Conservation (phyloP, 2,113 vertebrate genomes). For the Laticauda laticaudata region DNA sequence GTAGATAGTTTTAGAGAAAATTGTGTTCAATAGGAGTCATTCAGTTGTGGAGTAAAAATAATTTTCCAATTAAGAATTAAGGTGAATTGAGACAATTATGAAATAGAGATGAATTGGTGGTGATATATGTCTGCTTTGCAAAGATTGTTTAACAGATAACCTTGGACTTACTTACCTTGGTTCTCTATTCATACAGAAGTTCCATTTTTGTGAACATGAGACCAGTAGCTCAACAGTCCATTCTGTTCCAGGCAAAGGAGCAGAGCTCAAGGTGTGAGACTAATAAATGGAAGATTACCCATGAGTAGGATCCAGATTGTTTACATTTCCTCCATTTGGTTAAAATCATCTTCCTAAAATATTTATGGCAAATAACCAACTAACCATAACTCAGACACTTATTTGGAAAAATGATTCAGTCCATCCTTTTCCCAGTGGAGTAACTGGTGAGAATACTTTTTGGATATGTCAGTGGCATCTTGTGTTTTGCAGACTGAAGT, state of each 20-base stretch:
- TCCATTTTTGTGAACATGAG: background rate
- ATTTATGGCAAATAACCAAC: background rate
- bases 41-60: background rate
- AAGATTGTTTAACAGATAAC: background rate
- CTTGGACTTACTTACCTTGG: background rate
- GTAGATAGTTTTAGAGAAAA: background rate
- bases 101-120: background rate
- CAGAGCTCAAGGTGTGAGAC: background rate
- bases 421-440: background rate
- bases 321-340: background rate
- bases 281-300: background rate
- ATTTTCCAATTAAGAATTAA: background rate
- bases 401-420: background rate
- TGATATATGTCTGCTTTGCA: background rate
- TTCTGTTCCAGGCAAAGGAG: background rate
- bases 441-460: background rate
- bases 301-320: background rate
- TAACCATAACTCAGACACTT: background rate
- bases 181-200: background rate
- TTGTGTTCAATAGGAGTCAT: background rate
- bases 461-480: background rate
- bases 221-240: background rate
- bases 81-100: background rate
- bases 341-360: background rate
- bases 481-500: background rate